phyloP scores from a whole-genome alignment of 1,140 invertebrate genomes.

The Zaprionus capensis region DNA sequence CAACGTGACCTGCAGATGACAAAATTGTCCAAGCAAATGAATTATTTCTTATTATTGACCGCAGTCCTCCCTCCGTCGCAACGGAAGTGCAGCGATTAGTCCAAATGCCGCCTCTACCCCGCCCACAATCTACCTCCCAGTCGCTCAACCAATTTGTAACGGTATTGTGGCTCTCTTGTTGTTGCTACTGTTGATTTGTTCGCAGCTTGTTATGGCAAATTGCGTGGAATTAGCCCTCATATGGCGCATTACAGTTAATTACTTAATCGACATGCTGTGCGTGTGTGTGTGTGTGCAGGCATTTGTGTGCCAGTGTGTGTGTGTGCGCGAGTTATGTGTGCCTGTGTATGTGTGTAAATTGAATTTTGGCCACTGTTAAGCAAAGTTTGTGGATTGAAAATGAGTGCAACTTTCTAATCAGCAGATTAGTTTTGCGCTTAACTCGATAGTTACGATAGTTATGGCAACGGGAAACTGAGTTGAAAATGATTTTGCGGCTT shows the following conservation, averaged over 20 bases:
- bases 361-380: constrained; percentile 4
- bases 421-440: constrained; percentile 4
- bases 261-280: constrained; percentile 21
- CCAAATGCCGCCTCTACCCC: background rate
- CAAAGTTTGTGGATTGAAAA: constrained; percentile 6
- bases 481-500: background rate
- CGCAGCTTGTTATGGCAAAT: constrained; percentile 27
- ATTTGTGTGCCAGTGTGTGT: background rate
- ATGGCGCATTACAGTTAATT: constrained; percentile 32
- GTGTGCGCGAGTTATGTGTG: background rate
- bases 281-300: background rate
- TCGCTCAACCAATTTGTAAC: constrained; percentile 1
- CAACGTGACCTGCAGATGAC: constrained; percentile 5
- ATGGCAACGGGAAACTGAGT: background rate
- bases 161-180: background rate
- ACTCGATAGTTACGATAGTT: background rate
- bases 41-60: constrained; percentile 49
- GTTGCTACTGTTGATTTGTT: constrained; percentile 26
- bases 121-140: background rate
- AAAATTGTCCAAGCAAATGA: constrained; percentile 39
- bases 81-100: constrained; percentile 35
- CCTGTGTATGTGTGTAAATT: background rate
- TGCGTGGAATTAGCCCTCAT: constrained; percentile 24
- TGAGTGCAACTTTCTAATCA: constrained; percentile 7
- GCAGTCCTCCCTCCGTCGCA: background rate